Evolutionary conservation across 2,888 invertebrate genomes (phyloP), one percentile per base, ranked within the genome.

Genomic region (Liposcelis brunnea): DNA sequence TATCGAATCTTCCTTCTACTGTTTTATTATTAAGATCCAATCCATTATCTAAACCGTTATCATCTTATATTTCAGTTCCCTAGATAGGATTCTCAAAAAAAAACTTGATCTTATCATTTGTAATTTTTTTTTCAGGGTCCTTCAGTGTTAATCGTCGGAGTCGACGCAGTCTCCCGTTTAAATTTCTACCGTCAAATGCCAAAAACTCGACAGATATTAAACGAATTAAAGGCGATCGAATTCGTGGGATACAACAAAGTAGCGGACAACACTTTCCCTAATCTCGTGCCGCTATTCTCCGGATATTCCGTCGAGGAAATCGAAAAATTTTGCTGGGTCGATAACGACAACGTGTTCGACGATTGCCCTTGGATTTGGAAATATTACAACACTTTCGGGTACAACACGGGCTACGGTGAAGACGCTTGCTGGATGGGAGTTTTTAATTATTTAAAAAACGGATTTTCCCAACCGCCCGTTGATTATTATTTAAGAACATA

Each of bases 201-300:
- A 0, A 70, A 69, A 55, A 84, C 85, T 1, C 63, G 72, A 14
- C 59, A 67, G 2, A 73, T 69, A 52, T 64, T 87, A 43, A 65
- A 70, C 47, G 61, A 72, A 12, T 49, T 58, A 40, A 64, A 71
- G 11, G 78, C 79, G 33, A 70, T 84, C 43, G 87, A 87, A 58
- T 68, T 94, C 58, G 62, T 80, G 52, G 94, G 93, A 4, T 91
- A 87, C 61, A 90, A 85, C 59, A 94, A 93, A 70, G 82, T 94
- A 7, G 94, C 78, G 2, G 93, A 93, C 61, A 94, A 93, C 61
- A 93, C 93, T 0, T 91, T 84, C 59, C 89, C 90, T 1, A 94
- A 94, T 61, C 60, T 94, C 48, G 73, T 83, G 6, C 83, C 93
- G 0, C 71, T 86, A 49, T 64, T 91, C 10, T 74, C 77, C 2